These are phyloP conservation scores for Brachionus sp. DNA, from an alignment of 1,140 invertebrate genomes.

Conservation along the genomic window DNA sequence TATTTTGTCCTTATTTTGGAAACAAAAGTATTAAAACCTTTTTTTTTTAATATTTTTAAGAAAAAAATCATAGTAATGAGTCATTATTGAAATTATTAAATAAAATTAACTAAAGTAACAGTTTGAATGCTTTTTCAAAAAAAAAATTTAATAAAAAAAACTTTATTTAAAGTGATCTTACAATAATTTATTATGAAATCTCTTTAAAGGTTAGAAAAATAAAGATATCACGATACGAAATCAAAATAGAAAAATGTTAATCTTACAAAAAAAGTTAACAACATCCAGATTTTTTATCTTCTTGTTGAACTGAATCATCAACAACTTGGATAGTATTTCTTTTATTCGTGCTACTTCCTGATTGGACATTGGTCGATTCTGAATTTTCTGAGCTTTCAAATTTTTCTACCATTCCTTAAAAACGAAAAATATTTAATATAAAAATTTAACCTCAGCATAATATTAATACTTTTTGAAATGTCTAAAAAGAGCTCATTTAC, in stretches of 20 bases:
- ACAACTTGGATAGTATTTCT: constrained; percentile 13
- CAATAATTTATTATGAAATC: not conserved
- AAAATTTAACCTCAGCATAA: not conserved
- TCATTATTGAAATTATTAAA: no score
- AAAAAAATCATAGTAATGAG: no score
- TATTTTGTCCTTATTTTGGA: no score
- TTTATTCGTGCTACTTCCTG: not conserved
- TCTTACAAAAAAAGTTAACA: constrained; percentile 20
- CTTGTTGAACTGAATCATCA: not conserved
- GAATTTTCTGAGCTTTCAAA: not conserved
- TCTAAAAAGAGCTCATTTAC: constrained; percentile 89
- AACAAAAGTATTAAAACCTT: no score
- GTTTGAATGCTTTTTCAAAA: no score
- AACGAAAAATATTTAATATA: not conserved
- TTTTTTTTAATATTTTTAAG: no score
- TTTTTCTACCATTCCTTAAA: constrained; percentile 38
- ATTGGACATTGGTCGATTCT: not conserved
- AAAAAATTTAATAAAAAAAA: not conserved
- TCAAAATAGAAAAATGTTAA: not conserved
- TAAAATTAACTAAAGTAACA: no score
- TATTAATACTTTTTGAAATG: constrained; percentile 66
- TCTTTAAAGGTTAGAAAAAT: not conserved
- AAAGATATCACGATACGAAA: not conserved
- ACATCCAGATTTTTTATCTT: constrained; percentile 28
- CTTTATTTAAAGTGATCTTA: not conserved